Evolutionary conservation across 2,888 invertebrate genomes (phyloP), one percentile per base, ranked within the genome.

Genomic region (Helleia helle): DNA sequence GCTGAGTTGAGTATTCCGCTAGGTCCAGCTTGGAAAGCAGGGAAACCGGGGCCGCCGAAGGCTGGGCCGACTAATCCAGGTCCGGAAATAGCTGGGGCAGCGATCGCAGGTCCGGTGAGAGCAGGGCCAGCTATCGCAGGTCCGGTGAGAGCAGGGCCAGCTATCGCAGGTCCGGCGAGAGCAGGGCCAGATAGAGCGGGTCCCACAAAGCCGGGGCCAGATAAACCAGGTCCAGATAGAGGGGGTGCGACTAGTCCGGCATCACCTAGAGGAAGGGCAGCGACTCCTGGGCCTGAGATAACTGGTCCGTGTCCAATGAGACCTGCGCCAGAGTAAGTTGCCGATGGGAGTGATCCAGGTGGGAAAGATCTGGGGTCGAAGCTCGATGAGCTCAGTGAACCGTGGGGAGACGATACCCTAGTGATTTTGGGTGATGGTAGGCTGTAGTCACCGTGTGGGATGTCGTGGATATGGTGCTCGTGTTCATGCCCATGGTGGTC

Each of bases 351-450:
- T 8, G 81, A 80, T 36, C 81, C 83, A 41, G 57, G 53, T 2
- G 81, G 79, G 56, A 79, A 83, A 44, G 80, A 79, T 55, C 76
- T 80, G 0, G 83, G 81, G 2, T 73, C 61, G 51, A 73, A 84
- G 49, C 81, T 79, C 4, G 77, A 71, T 3, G 48, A 44, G n/a
- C 49, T 45, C 5, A 45, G 49, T 12, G 44, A 38, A 3, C 50
- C 49, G 36, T 56, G 49, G 4, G 57, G 54, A 22, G 55, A 46
- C 12, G 56, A 50, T 9, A 56, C 37, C 15, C 45, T 47, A 25
- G 40, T 27, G 31, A 46, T 30, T 8, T 30, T 26, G n/a, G 30
- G 38, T 36, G 40, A 40, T 42, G 38, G 13, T 4, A 17, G 18
- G 12, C 25, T 34, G 38, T 44, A 40, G 13, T 56, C 54, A 15